Conservation (phyloP, 1,140 invertebrate species). For the Saccostrea cuccullata region DNA sequence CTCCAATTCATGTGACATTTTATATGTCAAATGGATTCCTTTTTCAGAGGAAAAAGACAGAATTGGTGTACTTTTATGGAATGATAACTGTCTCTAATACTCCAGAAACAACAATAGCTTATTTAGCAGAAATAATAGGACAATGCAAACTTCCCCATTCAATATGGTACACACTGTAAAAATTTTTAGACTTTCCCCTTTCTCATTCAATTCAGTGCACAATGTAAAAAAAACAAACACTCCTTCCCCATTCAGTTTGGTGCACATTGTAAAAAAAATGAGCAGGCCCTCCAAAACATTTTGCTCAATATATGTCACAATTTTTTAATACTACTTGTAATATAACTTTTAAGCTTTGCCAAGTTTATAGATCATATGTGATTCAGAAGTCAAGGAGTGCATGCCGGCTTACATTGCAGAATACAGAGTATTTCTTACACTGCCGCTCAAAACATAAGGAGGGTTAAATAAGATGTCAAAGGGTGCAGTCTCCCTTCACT, state of each 20-base stretch:
- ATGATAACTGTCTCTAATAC: background rate
- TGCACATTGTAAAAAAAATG: no score
- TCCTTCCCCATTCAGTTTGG: no score
- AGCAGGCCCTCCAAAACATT: no score
- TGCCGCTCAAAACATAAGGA: background rate
- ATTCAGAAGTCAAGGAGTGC: slow-evolving; percentile 26
- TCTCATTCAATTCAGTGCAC: no score
- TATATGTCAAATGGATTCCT: background rate
- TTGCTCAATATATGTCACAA: no score
- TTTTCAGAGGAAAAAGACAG: background rate
- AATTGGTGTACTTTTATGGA: background rate
- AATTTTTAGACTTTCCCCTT: no score
- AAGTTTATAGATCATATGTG: background rate
- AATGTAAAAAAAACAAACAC: no score
- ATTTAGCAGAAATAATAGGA: background rate
- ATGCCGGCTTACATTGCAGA: background rate
- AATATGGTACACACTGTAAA: no score
- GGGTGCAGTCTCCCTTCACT: background rate
- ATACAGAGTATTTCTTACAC: background rate
- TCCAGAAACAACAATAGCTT: background rate
- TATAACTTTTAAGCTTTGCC: background rate
- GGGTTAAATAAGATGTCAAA: background rate
- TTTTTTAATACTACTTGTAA: no score
- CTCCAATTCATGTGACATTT: background rate
- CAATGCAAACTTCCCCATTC: no score